Base-by-base conservation (phyloP, 2,797 vertebrate genomes). In the Sebastes alutus region DNA sequence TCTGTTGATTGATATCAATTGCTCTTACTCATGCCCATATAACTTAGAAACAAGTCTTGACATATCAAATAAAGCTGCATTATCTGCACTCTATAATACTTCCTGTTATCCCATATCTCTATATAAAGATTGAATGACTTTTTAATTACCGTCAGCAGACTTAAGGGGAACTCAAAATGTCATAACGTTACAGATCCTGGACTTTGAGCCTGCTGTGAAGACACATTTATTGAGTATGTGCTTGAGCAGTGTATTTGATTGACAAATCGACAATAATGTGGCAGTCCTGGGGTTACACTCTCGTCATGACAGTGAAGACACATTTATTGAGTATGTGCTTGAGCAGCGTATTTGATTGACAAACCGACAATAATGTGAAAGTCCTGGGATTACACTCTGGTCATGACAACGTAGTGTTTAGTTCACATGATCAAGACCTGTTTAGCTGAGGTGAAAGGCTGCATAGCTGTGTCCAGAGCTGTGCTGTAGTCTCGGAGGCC, bases 361-460 rank as follows among this genome's bases (percentile, higher is more conserved):
- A 27, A 27, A 27, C 27, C 27, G 27, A 27, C 27, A 27, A 27
- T 27, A 27, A 27, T 27, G 27, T 27, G 27, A 4, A 27, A 27
- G 27, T 27, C 27, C 27, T 27, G 27, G 27, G 27, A 3, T 27
- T 27, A 27, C 27, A 27, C 27, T 27, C 4, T 27, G 2, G 30
- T 32, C 7, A 9, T 32, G 13, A 54, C 16, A 6, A 14, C 35
- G 14, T 38, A 3, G 10, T 18, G 30, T 14, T 42, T 20, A 30
- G 3, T 12, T n/a, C 94, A 97, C 96, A 99, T 94, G 67, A 97
- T 88, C 4, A 99, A 94, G 80, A 99, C 94, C 90, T 99, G 98
- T 91, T 99, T 99, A 11, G 94, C 90, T 25, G 97, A 98, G 2
- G 87, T 54, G 30, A 96, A 99, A 23, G 98, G 97, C 81, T 96